phyloP scores from a whole-genome alignment of 1,140 invertebrate genomes.

The Tetranychus cinnabarinus region DNA sequence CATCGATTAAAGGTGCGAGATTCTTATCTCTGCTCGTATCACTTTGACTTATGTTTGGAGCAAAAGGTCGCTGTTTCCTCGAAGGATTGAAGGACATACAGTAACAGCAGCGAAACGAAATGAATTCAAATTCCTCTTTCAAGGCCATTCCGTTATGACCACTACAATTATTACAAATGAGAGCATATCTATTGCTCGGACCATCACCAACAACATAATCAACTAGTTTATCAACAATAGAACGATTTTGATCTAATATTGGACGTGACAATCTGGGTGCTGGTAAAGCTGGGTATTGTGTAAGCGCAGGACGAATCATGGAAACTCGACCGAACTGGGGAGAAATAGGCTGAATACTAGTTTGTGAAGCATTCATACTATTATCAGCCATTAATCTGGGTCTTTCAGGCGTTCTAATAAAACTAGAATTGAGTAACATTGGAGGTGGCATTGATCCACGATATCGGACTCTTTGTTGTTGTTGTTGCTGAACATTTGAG shows the following conservation, averaged over 20 bases:
- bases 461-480: background rate
- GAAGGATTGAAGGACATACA: conserved; percentile 44
- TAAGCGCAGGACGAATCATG: conserved; percentile 6
- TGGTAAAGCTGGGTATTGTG: background rate
- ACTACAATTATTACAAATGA: conserved; percentile 71
- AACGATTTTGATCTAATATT: conserved; percentile 33
- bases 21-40: background rate
- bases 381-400: background rate
- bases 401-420: background rate
- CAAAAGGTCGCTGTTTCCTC: conserved; percentile 2
- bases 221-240: conserved; percentile 56
- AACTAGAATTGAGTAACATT: background rate
- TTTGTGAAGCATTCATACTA: background rate
- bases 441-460: background rate
- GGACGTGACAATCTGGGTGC: conserved; percentile 23
- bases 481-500: too few relatives aligned
- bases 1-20: background rate
- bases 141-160: conserved; percentile 93
- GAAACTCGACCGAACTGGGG: background rate
- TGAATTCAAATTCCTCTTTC: conserved; percentile 83
- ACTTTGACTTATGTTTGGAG: background rate
- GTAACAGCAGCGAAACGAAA: conserved; percentile 69
- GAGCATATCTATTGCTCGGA: conserved; percentile 70
- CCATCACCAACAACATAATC: conserved; percentile 89
- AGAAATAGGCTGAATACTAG: background rate